Percentiles rank a stretch among this genome's conserved stretches.
These are phyloP conservation scores for Henicopernis longicauda DNA, from an alignment of 2,113 vertebrate species.

Conservation along the genomic window DNA sequence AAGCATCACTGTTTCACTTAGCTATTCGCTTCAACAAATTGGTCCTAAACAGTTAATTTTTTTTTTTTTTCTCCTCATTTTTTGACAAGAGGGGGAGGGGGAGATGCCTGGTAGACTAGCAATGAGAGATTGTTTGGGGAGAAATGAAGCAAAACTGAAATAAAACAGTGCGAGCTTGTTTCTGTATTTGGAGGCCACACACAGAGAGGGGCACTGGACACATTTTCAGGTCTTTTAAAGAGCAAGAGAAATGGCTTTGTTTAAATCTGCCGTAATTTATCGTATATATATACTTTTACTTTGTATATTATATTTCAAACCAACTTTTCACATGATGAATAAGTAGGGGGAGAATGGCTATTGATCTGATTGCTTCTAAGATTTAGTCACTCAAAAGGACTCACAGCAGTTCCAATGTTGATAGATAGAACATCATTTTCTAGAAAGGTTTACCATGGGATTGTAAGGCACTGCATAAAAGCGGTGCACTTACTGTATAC, in stretches of 20 bases:
- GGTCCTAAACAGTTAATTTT: constrained; percentile 62
- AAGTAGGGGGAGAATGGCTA: neutral
- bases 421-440: neutral
- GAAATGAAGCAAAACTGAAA: constrained; percentile 78
- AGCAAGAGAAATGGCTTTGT: constrained; percentile 62
- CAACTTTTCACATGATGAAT: constrained; percentile 25
- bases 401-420: neutral
- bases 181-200: constrained; percentile 70
- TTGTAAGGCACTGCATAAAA: neutral
- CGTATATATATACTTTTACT: neutral
- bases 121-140: constrained; percentile 70
- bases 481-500: rapidly evolving
- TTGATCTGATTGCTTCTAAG: neutral
- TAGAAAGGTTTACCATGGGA: neutral
- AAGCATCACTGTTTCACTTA: neutral
- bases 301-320: constrained; percentile 37
- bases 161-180: constrained; percentile 72
- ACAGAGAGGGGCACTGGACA: constrained; percentile 33
- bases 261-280: constrained; percentile 68
- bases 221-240: constrained; percentile 53
- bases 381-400: neutral
- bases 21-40: neutral
- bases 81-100: neutral
- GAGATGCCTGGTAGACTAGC: constrained; percentile 42
- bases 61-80: neutral